These are phyloP conservation scores for Clarias batrachus DNA, from an alignment of 2,113 vertebrate species.

Conservation along the genomic window DNA sequence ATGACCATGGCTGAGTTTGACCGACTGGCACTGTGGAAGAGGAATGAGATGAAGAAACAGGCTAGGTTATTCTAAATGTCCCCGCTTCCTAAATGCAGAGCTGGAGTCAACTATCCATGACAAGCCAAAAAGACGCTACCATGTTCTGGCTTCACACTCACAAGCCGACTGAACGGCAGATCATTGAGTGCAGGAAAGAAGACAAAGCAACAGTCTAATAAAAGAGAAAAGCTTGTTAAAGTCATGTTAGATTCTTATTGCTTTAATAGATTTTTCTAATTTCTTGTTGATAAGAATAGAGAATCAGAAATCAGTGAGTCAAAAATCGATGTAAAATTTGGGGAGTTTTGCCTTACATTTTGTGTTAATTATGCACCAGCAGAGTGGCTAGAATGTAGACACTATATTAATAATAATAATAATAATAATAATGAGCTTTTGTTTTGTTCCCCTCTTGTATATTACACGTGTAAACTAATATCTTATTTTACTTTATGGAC, in stretches of 20 bases:
- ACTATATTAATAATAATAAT: conserved; percentile 57
- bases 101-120: conserved; percentile 11
- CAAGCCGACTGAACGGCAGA: conserved; percentile 14
- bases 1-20: conserved; percentile 97
- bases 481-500: conserved; percentile 28
- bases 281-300: conserved; percentile 4
- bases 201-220: not conserved
- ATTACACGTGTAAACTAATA: not conserved
- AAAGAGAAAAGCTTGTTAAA: not conserved
- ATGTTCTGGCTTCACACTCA: not conserved
- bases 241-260: conserved; percentile 29
- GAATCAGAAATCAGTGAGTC: not conserved
- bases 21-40: conserved; percentile 96
- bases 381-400: conserved; percentile 72
- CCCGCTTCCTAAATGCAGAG: not conserved
- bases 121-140: conserved; percentile 20
- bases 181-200: not conserved
- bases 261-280: conserved; percentile 22
- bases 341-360: conserved; percentile 73
- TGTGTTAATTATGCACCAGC: conserved; percentile 70
- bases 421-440: not conserved
- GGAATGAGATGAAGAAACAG: conserved; percentile 97
- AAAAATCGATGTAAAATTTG: conserved; percentile 55
- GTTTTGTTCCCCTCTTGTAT: conserved; percentile 12
- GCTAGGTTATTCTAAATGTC: conserved; percentile 87